A percentile compares a stretch with the other conserved stretches of the same genome.
Evolutionary conservation across 2,888 invertebrate species (phyloP).

Genomic region (Lobophora halterata): DNA sequence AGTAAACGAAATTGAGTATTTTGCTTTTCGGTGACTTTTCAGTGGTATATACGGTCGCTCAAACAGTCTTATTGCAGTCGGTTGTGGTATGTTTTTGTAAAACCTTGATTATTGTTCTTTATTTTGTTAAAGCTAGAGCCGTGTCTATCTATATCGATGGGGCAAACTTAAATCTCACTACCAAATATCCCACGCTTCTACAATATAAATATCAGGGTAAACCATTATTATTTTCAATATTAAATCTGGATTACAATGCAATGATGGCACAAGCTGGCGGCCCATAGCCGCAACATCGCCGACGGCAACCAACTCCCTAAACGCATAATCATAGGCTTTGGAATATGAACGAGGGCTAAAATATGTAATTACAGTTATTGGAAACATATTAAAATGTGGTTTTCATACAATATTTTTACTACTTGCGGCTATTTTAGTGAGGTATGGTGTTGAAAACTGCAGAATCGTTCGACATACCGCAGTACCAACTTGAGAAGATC

Average conservation of each 20-base stretch:
- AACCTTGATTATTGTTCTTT: too few species aligned
- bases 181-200: constrained; percentile 18
- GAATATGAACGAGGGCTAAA: constrained; percentile 40
- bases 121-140: too few species aligned
- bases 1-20: too few species aligned
- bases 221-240: constrained; percentile 35
- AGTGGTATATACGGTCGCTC: background rate
- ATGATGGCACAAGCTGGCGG: constrained; percentile 33
- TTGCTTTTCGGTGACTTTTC: background rate
- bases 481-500: too few species aligned
- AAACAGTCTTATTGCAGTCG: background rate
- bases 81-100: too few species aligned
- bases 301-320: constrained; percentile 42
- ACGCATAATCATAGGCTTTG: constrained; percentile 50
- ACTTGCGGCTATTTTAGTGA: too few species aligned
- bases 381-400: constrained; percentile 34
- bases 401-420: constrained; percentile 17
- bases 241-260: constrained; percentile 31
- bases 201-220: constrained; percentile 27
- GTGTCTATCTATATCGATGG: too few species aligned
- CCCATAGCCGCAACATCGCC: constrained; percentile 24
- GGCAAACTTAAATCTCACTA: too few species aligned
- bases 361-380: constrained; percentile 42
- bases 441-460: too few species aligned
- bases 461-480: too few species aligned